phyloP scores from a whole-genome alignment of 2,888 invertebrate species.

The Parascotia fuliginaria region DNA sequence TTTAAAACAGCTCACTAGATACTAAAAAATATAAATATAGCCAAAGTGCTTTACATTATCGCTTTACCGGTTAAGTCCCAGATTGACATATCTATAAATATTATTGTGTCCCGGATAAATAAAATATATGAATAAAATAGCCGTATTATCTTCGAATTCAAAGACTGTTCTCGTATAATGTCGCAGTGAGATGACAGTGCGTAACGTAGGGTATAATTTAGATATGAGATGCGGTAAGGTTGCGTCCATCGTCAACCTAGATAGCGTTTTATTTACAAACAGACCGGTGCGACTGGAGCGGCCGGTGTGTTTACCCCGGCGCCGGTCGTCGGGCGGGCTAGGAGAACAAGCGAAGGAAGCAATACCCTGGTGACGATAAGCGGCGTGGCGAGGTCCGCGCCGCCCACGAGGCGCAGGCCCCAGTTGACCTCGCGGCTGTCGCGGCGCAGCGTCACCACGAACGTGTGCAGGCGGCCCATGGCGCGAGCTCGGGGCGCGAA shows the following conservation, averaged over 20 bases:
- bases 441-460: slow-evolving; percentile 90
- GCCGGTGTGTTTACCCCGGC: slow-evolving; percentile 74
- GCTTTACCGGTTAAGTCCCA: slow-evolving; percentile 31
- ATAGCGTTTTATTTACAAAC: slow-evolving; percentile 43
- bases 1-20: slow-evolving; percentile 45
- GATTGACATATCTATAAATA: slow-evolving; percentile 41
- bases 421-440: slow-evolving; percentile 90
- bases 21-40: slow-evolving; percentile 47
- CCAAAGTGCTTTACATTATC: slow-evolving; percentile 42
- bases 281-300: slow-evolving; percentile 46
- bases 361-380: slow-evolving; percentile 95
- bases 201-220: slow-evolving; percentile 1
- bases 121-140: slow-evolving; percentile 26
- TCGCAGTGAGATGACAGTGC: slow-evolving; percentile 7
- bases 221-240: slow-evolving; percentile 2
- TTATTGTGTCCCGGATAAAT: slow-evolving; percentile 29
- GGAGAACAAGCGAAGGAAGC: slow-evolving; percentile 22
- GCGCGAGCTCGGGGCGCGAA: slow-evolving; percentile 57
- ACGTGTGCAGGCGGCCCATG: slow-evolving; percentile 91
- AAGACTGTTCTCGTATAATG: not conserved
- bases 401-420: slow-evolving; percentile 95
- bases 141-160: slow-evolving; percentile 5
- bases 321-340: slow-evolving; percentile 31
- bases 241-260: slow-evolving; percentile 23
- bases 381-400: slow-evolving; percentile 93